Base-by-base conservation (phyloP, 2,888 invertebrate species). In the Heliothis peltigera region DNA sequence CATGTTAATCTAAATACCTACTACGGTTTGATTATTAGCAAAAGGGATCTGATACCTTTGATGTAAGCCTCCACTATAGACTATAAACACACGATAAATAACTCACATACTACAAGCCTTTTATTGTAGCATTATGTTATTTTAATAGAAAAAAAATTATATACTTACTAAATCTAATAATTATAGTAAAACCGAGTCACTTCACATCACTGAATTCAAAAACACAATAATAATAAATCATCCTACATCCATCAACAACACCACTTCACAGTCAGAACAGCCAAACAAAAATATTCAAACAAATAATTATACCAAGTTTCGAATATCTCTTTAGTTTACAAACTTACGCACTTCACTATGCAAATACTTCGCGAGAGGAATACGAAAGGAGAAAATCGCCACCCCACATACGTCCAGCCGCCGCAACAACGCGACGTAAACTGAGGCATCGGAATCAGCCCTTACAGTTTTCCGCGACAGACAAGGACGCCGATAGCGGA, bases 381-480 rank as follows among this genome's bases (percentile, higher is more conserved):
- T 79, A 68, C 73, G 59, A 63, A 49, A 64, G 69, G 76, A 60
- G 42, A 70, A 84, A 84, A 81, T 71, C 81, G 81, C 74, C 73
- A 32, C 68, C 80, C 81, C 66, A 39, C 28, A 70, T 75, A 80
- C 91, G 85, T 79, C 87, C 85, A 39, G 47, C 64, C 87, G 85
- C 76, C 89, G 84, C 90, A 80, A 81, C 75, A 76, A 75, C 87
- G 89, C 92, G 89, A 87, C 91, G 89, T 84, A 86, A 82, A 94
- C 94, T 94, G 90, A 90, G 80, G 75, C 84, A 85, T 82, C 81
- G 82, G 83, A 88, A 90, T 86, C 89, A 86, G 84, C 89, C 89
- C 91, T 88, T 85, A 88, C 85, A 88, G 85, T 91, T 91, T 93
- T 92, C 92, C 91, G 83, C 87, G 89, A 83, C 69, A 72, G 88